These are phyloP conservation scores for Bombus confusus DNA, from an alignment of 1,140 invertebrate species.

Conservation along the genomic window DNA sequence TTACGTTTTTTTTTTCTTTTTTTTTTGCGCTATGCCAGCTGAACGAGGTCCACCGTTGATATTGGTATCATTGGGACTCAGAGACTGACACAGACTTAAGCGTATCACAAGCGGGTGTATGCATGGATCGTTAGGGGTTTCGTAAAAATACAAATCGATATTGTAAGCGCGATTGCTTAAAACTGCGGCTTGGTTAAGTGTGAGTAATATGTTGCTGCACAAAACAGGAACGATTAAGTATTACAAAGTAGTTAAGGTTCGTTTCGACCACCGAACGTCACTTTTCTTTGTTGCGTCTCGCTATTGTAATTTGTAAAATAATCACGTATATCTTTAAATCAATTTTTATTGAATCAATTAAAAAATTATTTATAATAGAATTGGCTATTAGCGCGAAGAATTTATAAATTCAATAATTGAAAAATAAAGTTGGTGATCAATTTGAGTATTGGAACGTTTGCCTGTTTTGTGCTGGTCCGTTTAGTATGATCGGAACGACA, in stretches of 20 bases:
- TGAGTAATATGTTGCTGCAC: not conserved
- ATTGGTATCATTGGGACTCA: not conserved
- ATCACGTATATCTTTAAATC: not conserved
- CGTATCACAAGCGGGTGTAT: conserved; percentile 16
- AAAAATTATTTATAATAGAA: not conserved
- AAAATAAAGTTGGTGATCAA: not conserved
- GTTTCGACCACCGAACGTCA: too few species aligned
- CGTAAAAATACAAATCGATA: conserved; percentile 18
- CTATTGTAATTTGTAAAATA: not conserved
- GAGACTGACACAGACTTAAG: not conserved
- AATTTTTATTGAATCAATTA: too few species aligned
- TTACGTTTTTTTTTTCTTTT: not conserved
- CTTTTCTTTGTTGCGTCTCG: not conserved
- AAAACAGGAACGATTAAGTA: conserved; percentile 2
- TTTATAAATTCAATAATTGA: not conserved
- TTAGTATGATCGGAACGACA: conserved; percentile 5
- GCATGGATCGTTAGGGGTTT: not conserved
- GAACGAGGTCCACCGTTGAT: not conserved
- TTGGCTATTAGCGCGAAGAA: not conserved
- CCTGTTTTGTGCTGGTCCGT: conserved; percentile 54
- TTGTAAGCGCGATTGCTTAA: conserved; percentile 10
- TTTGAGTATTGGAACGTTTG: conserved; percentile 3
- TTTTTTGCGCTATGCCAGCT: not conserved
- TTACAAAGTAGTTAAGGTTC: too few species aligned
- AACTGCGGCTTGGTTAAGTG: not conserved